Conservation (phyloP, 23 tunicate species). For the Styela clava region DNA sequence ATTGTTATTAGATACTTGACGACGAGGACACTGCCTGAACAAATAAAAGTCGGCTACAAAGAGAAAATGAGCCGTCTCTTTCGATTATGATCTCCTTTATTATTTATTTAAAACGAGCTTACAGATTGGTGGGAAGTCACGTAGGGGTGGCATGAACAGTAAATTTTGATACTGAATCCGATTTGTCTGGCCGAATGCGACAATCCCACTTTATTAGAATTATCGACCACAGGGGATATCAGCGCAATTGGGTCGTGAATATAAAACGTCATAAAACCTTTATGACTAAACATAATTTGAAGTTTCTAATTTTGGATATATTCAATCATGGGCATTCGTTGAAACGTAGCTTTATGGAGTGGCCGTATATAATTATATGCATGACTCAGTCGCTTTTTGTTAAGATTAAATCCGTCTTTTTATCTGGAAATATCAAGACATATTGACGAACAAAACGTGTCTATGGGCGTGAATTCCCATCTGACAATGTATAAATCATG, state of each 20-base stretch:
- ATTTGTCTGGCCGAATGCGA: neutral
- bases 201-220: neutral
- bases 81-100: neutral
- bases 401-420: neutral
- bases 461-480: neutral
- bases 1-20: slow-evolving; percentile 26
- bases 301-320: too few species aligned
- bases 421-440: neutral
- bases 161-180: neutral
- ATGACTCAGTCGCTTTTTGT: too few species aligned
- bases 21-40: slow-evolving; percentile 21
- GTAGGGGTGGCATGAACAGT: neutral
- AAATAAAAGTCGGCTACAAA: slow-evolving; percentile 13
- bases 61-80: slow-evolving; percentile 4
- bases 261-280: too few species aligned
- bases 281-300: too few species aligned
- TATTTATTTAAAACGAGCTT: neutral
- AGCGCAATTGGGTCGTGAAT: neutral
- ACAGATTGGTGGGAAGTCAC: neutral
- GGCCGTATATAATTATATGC: too few species aligned
- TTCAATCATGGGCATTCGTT: too few species aligned
- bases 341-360: too few species aligned
- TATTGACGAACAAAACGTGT: neutral
- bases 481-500: neutral
- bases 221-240: neutral